Conservation (phyloP, 2,797 vertebrate genomes). For the Leuciscus waleckii region DNA sequence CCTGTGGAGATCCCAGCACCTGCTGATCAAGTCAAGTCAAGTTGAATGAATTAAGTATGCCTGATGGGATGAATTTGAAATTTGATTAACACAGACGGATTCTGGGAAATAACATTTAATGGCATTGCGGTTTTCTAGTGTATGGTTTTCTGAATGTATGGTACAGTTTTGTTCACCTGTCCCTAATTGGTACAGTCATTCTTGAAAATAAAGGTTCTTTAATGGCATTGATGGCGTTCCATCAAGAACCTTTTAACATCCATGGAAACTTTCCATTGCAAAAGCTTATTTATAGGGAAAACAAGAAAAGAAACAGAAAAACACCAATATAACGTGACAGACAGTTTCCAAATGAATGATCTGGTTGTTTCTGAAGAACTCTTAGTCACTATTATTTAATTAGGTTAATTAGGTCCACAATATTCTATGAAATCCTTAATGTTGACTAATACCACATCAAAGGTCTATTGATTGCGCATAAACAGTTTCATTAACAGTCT, state of each 20-base stretch:
- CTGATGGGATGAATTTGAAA: not conserved
- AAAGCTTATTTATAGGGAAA: not conserved
- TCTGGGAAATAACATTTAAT: not conserved
- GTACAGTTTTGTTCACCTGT: not conserved
- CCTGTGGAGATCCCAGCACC: constrained; percentile 12
- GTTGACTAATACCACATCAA: not conserved
- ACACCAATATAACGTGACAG: not conserved
- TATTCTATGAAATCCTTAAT: not conserved
- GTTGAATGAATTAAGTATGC: not conserved
- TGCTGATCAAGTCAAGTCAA: constrained; percentile 18
- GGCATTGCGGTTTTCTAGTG: not conserved
- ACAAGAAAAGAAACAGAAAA: too few relatives aligned
- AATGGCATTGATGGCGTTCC: not conserved
- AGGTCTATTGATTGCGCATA: not conserved
- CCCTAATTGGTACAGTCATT: not conserved
- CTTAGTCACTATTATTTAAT: not conserved
- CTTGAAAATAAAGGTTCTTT: not conserved
- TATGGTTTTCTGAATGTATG: not conserved
- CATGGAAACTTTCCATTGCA: not conserved
- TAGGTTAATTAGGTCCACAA: too few relatives aligned
- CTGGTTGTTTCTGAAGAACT: not conserved
- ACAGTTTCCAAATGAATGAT: not conserved
- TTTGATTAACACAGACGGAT: not conserved
- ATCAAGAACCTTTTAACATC: not conserved
- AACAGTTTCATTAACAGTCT: not conserved